A percentile compares a stretch with the other conserved stretches of the same genome.
These are phyloP conservation scores for Labeo calbasu DNA, from an alignment of 2,797 vertebrate species.

Conservation along the genomic window DNA sequence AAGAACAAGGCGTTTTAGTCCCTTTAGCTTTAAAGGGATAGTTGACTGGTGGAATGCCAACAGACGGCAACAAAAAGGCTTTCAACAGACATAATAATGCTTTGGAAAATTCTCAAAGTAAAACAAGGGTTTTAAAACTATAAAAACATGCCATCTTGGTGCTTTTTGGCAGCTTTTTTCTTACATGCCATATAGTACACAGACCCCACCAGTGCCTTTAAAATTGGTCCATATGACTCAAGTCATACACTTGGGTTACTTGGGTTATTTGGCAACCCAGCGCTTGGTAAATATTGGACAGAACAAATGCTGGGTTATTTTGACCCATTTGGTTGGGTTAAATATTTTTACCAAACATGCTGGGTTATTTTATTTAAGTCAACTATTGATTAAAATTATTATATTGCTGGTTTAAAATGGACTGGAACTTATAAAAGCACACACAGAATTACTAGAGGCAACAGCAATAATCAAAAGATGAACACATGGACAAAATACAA, in stretches of 20 bases:
- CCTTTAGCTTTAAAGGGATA: neutral
- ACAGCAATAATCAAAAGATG: no score
- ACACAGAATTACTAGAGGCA: no score
- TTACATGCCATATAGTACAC: neutral
- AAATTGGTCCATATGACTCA: neutral
- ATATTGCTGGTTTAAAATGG: no score
- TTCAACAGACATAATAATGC: neutral
- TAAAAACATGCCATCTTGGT: neutral
- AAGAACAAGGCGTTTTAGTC: neutral
- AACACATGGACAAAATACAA: no score
- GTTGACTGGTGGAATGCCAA: neutral
- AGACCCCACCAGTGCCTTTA: neutral
- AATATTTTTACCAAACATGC: no score
- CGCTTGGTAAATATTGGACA: no score
- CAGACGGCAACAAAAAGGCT: neutral
- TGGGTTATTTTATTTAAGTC: no score
- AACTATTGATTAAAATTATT: no score
- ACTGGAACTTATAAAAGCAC: no score
- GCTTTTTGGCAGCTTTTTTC: neutral
- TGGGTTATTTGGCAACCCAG: no score
- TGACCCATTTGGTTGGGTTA: no score
- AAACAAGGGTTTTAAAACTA: neutral
- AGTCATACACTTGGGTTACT: neutral
- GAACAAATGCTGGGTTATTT: no score
- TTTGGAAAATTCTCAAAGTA: neutral